Base-by-base conservation (phyloP, 2,888 invertebrate species). In the Microctonus hyperodae region DNA sequence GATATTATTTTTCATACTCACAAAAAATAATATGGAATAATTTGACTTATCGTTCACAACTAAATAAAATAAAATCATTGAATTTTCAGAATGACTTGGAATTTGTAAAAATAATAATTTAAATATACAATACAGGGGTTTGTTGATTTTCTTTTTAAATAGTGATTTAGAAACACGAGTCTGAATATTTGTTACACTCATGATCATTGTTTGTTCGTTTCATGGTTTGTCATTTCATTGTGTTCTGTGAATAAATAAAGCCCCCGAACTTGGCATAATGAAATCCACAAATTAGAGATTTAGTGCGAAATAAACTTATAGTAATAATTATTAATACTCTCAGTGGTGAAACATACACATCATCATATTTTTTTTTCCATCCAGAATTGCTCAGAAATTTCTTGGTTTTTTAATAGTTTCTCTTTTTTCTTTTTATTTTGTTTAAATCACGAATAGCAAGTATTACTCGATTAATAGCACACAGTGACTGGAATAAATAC, bases 401-500 rank as follows among this genome's bases (percentile, higher is more conserved):
- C 2, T 20, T 33, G 11, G 60, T 40, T 35, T 5, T 31, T 60
- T 44, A 13, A 7, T 16, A n/a, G 1, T 16, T 62, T 35, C 9
- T 35, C 0, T 51, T 0, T 50, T 59, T 59, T 58, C 51, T 58
- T 53, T 5, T 40, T 60, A 9, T 6, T 23, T 37, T 37, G 10
- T 37, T 44, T 23, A 23, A 22, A 9, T 44, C 16, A 44, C 7
- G 16, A 25, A 13, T 60, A 53, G 40, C 51, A 62, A 53, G 7
- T 64, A 60, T 86, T 86, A 89, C 81, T 92, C 88, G 78, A 90
- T 86, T 81, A 88, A 88, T 78, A 90, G 85, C 76, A 90, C 86
- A 86, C 88, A 89, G 82, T 89, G 89, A 82, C 89, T 89, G 79
- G 89, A 89, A 84, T 90, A 90, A 73, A 88, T 88, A 84, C 89